These are phyloP conservation scores for Mastomys natalensis DNA, from an alignment of 2,113 vertebrate genomes.

Conservation along the genomic window DNA sequence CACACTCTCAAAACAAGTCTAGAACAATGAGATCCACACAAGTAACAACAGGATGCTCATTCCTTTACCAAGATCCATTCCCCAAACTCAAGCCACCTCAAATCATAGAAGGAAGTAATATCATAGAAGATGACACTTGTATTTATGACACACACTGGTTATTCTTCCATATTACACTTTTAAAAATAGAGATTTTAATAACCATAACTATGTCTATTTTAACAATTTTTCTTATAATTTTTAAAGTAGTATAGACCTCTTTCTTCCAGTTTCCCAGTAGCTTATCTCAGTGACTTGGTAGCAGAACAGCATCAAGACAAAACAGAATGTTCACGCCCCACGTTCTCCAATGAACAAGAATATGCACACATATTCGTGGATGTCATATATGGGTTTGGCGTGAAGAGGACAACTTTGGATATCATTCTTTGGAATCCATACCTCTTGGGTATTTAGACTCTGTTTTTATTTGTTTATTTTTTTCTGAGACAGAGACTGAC, in stretches of 20 bases:
- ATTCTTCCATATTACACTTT: background rate
- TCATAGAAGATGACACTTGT: background rate
- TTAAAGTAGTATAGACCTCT: background rate
- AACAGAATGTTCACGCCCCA: too few relatives aligned
- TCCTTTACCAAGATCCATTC: background rate
- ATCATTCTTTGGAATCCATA: background rate
- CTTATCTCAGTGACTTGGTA: background rate
- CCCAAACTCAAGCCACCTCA: constrained; percentile 18
- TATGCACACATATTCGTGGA: background rate
- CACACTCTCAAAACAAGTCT: background rate
- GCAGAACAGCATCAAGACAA: background rate
- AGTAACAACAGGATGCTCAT: background rate
- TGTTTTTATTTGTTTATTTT: background rate
- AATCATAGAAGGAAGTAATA: background rate
- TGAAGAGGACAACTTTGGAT: background rate
- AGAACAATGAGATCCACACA: background rate
- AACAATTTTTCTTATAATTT: background rate
- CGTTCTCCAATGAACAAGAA: background rate
- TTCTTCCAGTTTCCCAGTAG: background rate
- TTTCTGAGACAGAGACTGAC: background rate
- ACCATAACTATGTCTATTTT: background rate
- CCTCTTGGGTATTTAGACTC: background rate
- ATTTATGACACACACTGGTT: background rate
- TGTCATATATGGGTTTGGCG: background rate
- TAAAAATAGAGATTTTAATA: background rate